Base-by-base conservation (phyloP, 2,888 invertebrate genomes). In the Melieria omissa region DNA sequence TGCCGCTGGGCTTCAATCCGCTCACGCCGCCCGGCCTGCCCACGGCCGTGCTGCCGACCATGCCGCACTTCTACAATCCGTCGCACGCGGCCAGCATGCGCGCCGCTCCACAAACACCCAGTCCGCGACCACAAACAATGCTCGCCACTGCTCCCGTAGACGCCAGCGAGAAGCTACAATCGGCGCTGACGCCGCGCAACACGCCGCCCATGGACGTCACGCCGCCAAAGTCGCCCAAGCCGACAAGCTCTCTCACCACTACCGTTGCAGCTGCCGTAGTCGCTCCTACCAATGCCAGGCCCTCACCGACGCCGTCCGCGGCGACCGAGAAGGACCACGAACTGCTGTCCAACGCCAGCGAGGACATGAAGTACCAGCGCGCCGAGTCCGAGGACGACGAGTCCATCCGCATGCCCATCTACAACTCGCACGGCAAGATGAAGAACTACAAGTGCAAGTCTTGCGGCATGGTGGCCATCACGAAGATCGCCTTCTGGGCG, bases 371-470 rank as follows among this genome's bases (percentile, higher is more conserved):
- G 46, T 85, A 82, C 60, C 75, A 83, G 55, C 84, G 85, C 16
- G 85, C 85, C 49, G 86, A 86, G 45, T 74, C 73, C 14, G 64
- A 49, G 8, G 69, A 69, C 9, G 69, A 69, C 41, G 83, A 82
- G 67, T 81, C 74, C 47, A 90, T 90, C 9, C 89, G 89, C 5
- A 88, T 88, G 78, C 90, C 90, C 66, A 88, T 84, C 73, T 85
- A 84, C 72, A 87, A 87, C 70, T 87, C 87, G 3, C 87, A 95
- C 78, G 94, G 94, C 14, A 95, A 95, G 88, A 91, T 94, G 16
- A 98, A 97, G 87, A 92, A 92, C 0, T 94, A 95, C 87, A 93
- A 93, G 82, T 99, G 99, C 88, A 98, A 98, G 83, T 95, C 96
- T 78, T 99, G 99, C 84, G 91, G 92, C 67, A 94, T 93, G 79